Conservation (phyloP, 2,888 invertebrate species). For the Tetanocera ferruginea region DNA sequence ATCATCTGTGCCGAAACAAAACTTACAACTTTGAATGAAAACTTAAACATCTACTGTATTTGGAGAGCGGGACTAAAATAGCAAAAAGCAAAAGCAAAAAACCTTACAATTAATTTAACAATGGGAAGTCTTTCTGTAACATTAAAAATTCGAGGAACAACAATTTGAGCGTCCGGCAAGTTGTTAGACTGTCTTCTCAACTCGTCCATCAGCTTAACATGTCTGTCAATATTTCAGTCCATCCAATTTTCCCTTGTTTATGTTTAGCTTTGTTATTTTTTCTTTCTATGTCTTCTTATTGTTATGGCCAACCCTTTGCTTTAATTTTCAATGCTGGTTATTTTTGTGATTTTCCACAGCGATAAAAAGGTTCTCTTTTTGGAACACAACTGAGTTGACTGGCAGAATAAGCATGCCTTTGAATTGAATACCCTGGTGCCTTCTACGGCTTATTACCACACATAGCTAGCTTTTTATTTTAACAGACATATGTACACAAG, state of each 20-base stretch:
- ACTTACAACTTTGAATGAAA: neutral
- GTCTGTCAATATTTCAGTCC: neutral
- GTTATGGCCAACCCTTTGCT: constrained; percentile 9
- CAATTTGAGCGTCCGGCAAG: neutral
- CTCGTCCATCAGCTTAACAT: neutral
- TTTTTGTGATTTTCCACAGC: constrained; percentile 28
- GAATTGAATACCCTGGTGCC: neutral
- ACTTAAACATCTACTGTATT: neutral
- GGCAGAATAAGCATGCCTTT: neutral
- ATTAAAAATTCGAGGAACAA: neutral
- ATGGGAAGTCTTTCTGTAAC: neutral
- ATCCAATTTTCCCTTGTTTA: neutral
- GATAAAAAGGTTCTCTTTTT: constrained; percentile 36
- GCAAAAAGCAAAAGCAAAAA: too few relatives aligned
- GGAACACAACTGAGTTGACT: constrained; percentile 25
- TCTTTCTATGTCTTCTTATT: neutral
- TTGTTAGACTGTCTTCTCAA: neutral
- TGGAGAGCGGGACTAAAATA: neutral
- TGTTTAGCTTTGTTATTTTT: neutral
- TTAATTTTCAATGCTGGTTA: constrained; percentile 17
- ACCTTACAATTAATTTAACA: neutral
- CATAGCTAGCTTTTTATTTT: neutral
- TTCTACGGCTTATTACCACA: neutral
- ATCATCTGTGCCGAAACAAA: too few relatives aligned
- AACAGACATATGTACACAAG: too few relatives aligned